These are phyloP conservation scores for Corythornis cristatus DNA, from an alignment of 2,113 vertebrate genomes.

Conservation along the genomic window DNA sequence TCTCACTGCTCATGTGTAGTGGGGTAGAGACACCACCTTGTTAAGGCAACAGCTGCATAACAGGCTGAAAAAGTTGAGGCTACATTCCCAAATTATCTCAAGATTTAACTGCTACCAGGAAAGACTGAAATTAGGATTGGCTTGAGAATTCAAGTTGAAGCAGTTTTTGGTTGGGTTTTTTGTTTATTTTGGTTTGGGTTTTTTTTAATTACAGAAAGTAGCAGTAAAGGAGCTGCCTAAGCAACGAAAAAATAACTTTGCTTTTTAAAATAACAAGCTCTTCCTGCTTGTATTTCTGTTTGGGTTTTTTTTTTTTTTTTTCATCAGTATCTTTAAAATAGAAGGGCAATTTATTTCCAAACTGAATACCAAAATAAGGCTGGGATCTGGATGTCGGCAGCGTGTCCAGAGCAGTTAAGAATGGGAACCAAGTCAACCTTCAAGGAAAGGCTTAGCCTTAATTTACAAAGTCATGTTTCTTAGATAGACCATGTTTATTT, in stretches of 20 bases:
- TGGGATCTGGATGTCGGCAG: not conserved
- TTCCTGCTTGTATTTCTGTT: not conserved
- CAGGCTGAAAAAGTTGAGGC: not conserved
- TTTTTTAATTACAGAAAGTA: not conserved
- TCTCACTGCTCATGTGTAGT: accelerated
- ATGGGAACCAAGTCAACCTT: not conserved
- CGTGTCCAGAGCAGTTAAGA: not conserved
- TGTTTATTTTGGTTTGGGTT: not conserved
- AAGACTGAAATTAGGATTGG: not conserved
- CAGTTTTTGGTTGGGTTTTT: no score
- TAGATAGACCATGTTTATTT: not conserved
- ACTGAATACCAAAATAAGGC: not conserved
- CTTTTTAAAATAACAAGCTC: not conserved
- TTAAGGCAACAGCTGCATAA: not conserved
- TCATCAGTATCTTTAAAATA: not conserved
- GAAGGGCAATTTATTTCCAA: not conserved
- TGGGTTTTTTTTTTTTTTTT: not conserved
- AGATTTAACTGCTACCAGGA: not conserved
- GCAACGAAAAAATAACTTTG: not conserved
- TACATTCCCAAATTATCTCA: not conserved
- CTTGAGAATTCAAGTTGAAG: not conserved
- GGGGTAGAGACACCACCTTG: not conserved
- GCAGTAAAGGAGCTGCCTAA: not conserved
- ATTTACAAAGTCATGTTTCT: not conserved
- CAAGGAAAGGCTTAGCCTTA: not conserved